Percentiles rank a stretch among this genome's conserved stretches.
phyloP scores from a whole-genome alignment of 1,140 invertebrate genomes.

The Heliconius hewitsoni region DNA sequence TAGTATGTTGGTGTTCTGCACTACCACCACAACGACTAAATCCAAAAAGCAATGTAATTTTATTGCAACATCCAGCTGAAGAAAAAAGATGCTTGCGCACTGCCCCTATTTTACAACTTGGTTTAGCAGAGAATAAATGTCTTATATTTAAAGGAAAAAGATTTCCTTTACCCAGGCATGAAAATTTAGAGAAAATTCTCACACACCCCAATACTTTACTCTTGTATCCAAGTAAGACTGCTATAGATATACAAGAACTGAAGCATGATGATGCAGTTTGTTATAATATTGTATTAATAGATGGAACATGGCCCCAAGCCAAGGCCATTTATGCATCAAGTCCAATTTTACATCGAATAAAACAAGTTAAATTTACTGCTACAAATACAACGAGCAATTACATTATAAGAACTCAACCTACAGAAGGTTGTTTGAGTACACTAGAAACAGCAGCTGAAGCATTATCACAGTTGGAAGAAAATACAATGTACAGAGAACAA shows the following conservation, averaged over 20 bases:
- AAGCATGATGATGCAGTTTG: conserved; percentile 61
- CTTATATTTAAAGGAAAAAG: conserved; percentile 91
- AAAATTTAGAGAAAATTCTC: conserved; percentile 85
- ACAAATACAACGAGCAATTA: conserved; percentile 88
- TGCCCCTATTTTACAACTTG: conserved; percentile 92
- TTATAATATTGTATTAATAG: conserved; percentile 93
- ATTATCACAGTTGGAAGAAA: conserved; percentile 88
- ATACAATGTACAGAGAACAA: conserved; percentile 84
- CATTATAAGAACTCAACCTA: conserved; percentile 95
- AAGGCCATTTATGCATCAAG: conserved; percentile 91
- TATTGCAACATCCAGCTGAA: conserved; percentile 96
- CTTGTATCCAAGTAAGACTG: conserved; percentile 90
- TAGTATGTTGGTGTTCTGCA: conserved; percentile 94
- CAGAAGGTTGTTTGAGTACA: conserved; percentile 94
- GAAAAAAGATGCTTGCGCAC: conserved; percentile 93
- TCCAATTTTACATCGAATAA: conserved; percentile 84
- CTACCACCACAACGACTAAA: conserved; percentile 86
- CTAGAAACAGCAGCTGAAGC: conserved; percentile 94
- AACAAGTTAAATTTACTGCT: conserved; percentile 89
- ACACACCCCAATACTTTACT: conserved; percentile 87
- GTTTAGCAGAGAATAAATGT: conserved; percentile 88
- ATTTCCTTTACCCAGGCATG: conserved; percentile 87
- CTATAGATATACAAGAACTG: conserved; percentile 84
- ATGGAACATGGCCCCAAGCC: conserved; percentile 97
- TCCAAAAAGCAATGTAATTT: conserved; percentile 87